phyloP scores from a whole-genome alignment of 37 sponge, comb jelly and placozoan species.

The Cladorhizidae sp. region DNA sequence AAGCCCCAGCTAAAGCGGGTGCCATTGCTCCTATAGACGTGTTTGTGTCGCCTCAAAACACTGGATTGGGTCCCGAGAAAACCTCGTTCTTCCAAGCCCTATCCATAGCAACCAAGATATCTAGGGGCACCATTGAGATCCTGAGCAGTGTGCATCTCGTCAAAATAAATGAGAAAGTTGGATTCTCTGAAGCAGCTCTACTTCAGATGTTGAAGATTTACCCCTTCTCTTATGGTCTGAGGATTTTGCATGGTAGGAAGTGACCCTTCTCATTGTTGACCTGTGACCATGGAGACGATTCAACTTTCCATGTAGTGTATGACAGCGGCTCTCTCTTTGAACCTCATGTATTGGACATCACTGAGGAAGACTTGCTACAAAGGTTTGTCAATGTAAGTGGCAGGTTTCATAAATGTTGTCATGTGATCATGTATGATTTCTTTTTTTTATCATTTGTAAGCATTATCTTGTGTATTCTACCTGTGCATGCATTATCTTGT shows the following conservation, averaged over 20 bases:
- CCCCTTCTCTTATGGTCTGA: slow-evolving; percentile 95
- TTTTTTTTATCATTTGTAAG: too few species aligned
- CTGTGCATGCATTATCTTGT: too few species aligned
- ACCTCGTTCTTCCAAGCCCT: slow-evolving; percentile 99
- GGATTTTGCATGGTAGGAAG: slow-evolving; percentile 60
- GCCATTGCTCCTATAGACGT: slow-evolving; percentile 96
- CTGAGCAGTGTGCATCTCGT: slow-evolving; percentile 92
- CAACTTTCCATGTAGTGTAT: slow-evolving; percentile 56
- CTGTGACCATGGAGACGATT: neutral
- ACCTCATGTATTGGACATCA: slow-evolving; percentile 89
- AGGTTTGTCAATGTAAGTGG: slow-evolving; percentile 66
- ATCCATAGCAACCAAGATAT: slow-evolving; percentile 95
- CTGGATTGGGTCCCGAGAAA: slow-evolving; percentile 97
- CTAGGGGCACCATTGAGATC: slow-evolving; percentile 96
- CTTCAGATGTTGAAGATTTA: slow-evolving; percentile 98
- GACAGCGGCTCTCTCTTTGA: slow-evolving; percentile 89
- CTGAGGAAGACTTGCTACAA: slow-evolving; percentile 77
- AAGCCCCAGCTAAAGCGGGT: slow-evolving; percentile 98
- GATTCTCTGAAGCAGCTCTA: slow-evolving; percentile 94
- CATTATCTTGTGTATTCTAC: too few species aligned
- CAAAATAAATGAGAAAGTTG: slow-evolving; percentile 85
- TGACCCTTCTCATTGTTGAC: neutral
- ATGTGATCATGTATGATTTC: neutral
- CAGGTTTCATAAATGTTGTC: neutral
- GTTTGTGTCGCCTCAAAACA: slow-evolving; percentile 73